Evolutionary conservation across 2,888 invertebrate species (phyloP).

Genomic region (Drosophila suboccidentalis): DNA sequence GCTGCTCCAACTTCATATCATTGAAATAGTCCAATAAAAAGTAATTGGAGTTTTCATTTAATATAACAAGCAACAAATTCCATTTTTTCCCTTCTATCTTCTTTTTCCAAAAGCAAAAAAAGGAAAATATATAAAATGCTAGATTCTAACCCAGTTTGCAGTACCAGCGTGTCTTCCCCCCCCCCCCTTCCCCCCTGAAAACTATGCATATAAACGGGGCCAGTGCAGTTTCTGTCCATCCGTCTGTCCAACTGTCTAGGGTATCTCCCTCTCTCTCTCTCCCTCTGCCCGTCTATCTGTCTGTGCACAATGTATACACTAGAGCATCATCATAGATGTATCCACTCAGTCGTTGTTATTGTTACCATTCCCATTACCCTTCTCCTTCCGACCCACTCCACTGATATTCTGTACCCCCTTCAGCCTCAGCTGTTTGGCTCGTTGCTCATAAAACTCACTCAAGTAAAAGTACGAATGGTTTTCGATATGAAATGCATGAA

Average conservation of each 20-base stretch:
- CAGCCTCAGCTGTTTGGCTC: constrained; percentile 52
- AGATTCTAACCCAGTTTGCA: constrained; percentile 54
- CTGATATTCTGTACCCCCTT: neutral
- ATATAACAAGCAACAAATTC: constrained; percentile 57
- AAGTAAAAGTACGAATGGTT: constrained; percentile 82
- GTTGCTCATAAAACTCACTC: constrained; percentile 81
- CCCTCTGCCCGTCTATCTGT: constrained; percentile 16
- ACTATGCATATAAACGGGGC: constrained; percentile 70
- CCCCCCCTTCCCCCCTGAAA: constrained; percentile 20
- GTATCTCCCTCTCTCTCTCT: constrained; percentile 3
- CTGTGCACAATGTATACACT: constrained; percentile 71
- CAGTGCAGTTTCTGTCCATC: constrained; percentile 47
- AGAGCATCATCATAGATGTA: constrained; percentile 78
- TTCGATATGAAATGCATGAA: constrained; percentile 81
- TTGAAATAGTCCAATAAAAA: constrained; percentile 70
- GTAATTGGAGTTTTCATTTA: constrained; percentile 80
- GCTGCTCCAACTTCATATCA: constrained; percentile 25
- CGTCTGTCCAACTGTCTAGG: constrained; percentile 23
- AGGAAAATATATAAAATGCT: constrained; percentile 6
- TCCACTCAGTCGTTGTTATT: constrained; percentile 66
- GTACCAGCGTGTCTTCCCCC: neutral
- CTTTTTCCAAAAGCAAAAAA: constrained; percentile 1
- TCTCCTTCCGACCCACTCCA: neutral
- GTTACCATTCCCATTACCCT: constrained; percentile 25
- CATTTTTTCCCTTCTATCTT: constrained; percentile 7